Evolutionary conservation across 2,888 invertebrate species (phyloP).

Genomic region (Dysmachus trigonus): DNA sequence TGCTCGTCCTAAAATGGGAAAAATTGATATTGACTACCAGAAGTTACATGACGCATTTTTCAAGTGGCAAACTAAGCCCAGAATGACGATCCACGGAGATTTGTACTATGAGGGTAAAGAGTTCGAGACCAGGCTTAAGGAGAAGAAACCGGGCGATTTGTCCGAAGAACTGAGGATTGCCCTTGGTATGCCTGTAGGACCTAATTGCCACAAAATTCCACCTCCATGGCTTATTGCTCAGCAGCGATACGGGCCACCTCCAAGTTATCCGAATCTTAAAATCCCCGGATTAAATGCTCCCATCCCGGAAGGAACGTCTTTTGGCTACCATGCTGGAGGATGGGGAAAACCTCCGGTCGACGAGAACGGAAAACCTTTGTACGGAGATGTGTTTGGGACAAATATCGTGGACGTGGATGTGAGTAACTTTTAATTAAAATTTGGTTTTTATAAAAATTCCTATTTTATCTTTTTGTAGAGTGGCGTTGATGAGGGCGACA

Average conservation of each 20-base stretch:
- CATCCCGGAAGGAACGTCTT: slow-evolving; percentile 96
- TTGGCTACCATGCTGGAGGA: slow-evolving; percentile 99
- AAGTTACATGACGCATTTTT: slow-evolving; percentile 99
- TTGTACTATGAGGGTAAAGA: slow-evolving; percentile 99
- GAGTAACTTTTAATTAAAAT: slow-evolving; percentile 56
- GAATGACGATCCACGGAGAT: slow-evolving; percentile 99
- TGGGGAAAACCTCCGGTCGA: slow-evolving; percentile 99
- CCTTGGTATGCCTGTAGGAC: slow-evolving; percentile 98
- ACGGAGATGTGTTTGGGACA: slow-evolving; percentile 98
- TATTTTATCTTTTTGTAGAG: slow-evolving; percentile 63
- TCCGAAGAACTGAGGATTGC: slow-evolving; percentile 96
- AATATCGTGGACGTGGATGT: slow-evolving; percentile 77
- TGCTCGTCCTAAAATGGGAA: slow-evolving; percentile 96
- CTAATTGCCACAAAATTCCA: slow-evolving; percentile 88
- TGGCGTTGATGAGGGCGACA: slow-evolving; percentile 81
- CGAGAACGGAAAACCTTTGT: slow-evolving; percentile 95
- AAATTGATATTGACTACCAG: slow-evolving; percentile 99
- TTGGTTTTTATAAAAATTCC: not conserved
- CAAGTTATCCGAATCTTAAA: slow-evolving; percentile 97
- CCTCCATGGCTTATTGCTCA: slow-evolving; percentile 87
- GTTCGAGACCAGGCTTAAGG: slow-evolving; percentile 95
- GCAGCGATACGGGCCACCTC: slow-evolving; percentile 91
- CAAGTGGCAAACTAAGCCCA: slow-evolving; percentile 99
- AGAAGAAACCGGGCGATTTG: slow-evolving; percentile 98
- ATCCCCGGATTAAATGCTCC: slow-evolving; percentile 98